Percentiles rank a stretch among this genome's conserved stretches.
phyloP scores from a whole-genome alignment of 92 coral and sea anemone genomes.

The Metridium senile region DNA sequence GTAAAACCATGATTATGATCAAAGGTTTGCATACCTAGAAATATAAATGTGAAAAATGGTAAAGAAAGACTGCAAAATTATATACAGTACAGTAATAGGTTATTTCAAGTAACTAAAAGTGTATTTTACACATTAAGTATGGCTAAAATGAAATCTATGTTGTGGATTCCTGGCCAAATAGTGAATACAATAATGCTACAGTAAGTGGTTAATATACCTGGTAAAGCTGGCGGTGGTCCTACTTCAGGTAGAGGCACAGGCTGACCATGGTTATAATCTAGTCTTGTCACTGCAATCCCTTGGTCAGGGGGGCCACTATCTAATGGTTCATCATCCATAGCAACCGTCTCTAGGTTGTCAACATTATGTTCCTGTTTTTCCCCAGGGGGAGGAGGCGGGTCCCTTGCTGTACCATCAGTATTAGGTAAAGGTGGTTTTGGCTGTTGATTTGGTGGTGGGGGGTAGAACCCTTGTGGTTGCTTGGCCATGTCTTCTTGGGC shows the following conservation, averaged over 20 bases:
- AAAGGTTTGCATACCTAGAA: conserved; percentile 65
- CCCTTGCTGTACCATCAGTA: conserved; percentile 24
- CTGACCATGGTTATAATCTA: conserved; percentile 41
- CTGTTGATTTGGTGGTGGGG: conserved; percentile 27
- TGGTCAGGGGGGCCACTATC: conserved; percentile 26
- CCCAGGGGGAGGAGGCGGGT: conserved; percentile 82
- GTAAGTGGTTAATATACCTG: conserved; percentile 17
- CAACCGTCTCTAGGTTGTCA: conserved; percentile 84
- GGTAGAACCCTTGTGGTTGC: conserved; percentile 69
- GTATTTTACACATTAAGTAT: too few species aligned
- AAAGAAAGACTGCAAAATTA: background rate
- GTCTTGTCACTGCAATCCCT: conserved; percentile 30
- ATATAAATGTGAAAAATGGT: background rate
- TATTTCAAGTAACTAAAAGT: background rate
- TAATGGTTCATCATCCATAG: conserved; percentile 87
- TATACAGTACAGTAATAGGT: background rate
- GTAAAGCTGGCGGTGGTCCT: conserved; percentile 37
- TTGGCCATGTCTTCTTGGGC: conserved; percentile 86
- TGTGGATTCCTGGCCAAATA: too few species aligned
- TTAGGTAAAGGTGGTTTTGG: conserved; percentile 39
- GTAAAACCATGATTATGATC: conserved; percentile 86
- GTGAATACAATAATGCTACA: too few species aligned
- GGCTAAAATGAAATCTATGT: too few species aligned
- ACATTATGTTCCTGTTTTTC: conserved; percentile 56
- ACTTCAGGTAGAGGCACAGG: conserved; percentile 44